Percentiles rank a stretch among this genome's conserved stretches.
Evolutionary conservation across 2,797 vertebrate genomes (phyloP).

Genomic region (Pyrocephalus nanus): DNA sequence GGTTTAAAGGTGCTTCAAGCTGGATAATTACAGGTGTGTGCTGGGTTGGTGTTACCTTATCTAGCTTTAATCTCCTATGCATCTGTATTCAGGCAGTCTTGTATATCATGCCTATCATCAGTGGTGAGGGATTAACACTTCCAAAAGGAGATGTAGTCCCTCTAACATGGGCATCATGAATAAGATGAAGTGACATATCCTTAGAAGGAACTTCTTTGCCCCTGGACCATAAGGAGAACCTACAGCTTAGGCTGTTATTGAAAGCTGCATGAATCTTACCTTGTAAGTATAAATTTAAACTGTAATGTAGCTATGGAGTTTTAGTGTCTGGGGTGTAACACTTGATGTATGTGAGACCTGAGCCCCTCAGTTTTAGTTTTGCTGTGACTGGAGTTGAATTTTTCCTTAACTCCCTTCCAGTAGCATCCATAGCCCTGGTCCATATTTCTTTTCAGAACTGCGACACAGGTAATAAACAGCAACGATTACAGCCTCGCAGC

Average conservation of each 20-base stretch:
- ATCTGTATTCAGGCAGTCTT: not conserved
- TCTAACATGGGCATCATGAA: not conserved
- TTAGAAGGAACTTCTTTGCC: rapidly evolving
- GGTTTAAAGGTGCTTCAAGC: not conserved
- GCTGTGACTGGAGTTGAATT: not conserved
- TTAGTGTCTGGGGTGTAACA: not conserved
- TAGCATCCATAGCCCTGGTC: not conserved
- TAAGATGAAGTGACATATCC: not conserved
- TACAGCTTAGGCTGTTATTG: not conserved
- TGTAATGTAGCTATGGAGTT: not conserved
- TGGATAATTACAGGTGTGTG: not conserved
- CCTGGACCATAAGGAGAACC: not conserved
- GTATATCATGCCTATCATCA: not conserved
- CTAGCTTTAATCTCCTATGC: not conserved
- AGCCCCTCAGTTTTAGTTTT: not conserved
- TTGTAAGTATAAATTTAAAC: not conserved
- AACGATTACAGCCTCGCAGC: not conserved
- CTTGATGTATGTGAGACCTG: not conserved
- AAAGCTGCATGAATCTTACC: not conserved
- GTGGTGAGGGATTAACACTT: not conserved
- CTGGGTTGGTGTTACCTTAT: not conserved
- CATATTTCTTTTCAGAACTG: not conserved
- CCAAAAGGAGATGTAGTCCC: not conserved
- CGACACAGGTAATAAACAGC: not conserved
- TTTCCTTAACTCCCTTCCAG: not conserved